Evolutionary conservation across 2,113 vertebrate species (phyloP).

Genomic region (Etheostoma spectabile): DNA sequence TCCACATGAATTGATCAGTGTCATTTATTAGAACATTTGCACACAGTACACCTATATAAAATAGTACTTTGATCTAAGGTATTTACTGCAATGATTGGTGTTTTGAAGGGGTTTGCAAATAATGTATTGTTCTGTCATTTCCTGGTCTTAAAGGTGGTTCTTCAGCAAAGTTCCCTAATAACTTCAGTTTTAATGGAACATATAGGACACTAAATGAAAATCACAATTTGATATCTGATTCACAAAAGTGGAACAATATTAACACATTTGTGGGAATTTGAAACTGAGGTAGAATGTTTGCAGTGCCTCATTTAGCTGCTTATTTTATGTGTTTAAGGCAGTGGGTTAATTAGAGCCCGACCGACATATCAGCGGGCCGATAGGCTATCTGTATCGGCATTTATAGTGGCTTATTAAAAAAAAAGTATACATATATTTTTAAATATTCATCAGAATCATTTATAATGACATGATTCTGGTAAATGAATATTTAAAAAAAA

Average conservation of each 20-base stretch:
- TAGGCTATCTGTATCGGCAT: no score
- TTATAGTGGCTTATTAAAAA: no score
- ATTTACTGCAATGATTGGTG: conserved; percentile 17
- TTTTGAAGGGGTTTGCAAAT: conserved; percentile 27
- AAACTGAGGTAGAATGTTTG: background rate
- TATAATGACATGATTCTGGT: no score
- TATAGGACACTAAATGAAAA: background rate
- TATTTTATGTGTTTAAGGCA: conserved; percentile 6
- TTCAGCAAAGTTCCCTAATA: background rate
- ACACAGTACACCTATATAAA: conserved; percentile 19
- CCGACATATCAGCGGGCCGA: no score
- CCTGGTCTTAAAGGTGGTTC: background rate
- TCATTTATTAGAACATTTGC: conserved; percentile 49
- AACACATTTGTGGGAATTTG: background rate
- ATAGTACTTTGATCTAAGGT: background rate
- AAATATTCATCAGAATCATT: no score
- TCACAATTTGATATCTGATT: background rate
- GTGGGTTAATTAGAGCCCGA: background rate
- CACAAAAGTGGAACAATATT: background rate
- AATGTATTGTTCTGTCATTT: background rate
- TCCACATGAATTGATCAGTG: conserved; percentile 23
- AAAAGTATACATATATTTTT: no score
- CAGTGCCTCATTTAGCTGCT: background rate
- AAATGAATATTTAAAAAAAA: no score
- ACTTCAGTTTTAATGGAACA: conserved; percentile 1